A percentile compares a stretch with the other conserved stretches of the same genome.
Conservation (phyloP, 2,113 vertebrate species). For the Dromiciops gliroides region DNA sequence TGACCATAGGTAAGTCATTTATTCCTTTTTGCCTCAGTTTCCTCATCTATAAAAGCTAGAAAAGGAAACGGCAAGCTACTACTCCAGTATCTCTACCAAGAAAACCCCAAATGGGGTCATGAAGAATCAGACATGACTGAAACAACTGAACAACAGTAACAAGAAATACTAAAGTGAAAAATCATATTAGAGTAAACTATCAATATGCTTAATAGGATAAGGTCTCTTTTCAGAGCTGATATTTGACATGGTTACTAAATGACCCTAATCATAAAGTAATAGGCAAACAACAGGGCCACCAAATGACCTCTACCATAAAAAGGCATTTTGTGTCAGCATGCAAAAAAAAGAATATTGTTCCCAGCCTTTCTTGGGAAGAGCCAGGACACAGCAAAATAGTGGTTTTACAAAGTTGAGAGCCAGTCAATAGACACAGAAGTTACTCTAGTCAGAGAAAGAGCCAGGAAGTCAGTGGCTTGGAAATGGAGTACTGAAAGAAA, state of each 20-base stretch:
- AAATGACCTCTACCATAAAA: background rate
- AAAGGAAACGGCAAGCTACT: no score
- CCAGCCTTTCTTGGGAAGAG: background rate
- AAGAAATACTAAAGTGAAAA: background rate
- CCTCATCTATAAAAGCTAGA: no score
- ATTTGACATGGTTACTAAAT: background rate
- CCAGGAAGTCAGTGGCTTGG: background rate
- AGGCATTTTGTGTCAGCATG: background rate
- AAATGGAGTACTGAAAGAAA: background rate
- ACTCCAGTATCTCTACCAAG: no score
- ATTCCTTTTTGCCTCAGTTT: no score
- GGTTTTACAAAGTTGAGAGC: background rate
- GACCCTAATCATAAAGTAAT: background rate
- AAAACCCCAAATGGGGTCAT: no score
- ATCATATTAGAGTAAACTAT: no score
- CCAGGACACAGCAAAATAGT: background rate
- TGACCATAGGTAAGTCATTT: no score
- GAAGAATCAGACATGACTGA: no score
- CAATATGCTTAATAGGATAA: background rate
- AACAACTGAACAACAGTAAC: no score
- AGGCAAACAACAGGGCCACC: background rate
- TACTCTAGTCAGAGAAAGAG: background rate
- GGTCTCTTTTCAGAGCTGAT: background rate
- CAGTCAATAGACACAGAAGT: background rate
- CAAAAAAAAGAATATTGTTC: background rate